A percentile compares a stretch with the other conserved stretches of the same genome.
These are phyloP conservation scores for Microchrysa polita DNA, from an alignment of 2,888 invertebrate genomes.

Conservation along the genomic window DNA sequence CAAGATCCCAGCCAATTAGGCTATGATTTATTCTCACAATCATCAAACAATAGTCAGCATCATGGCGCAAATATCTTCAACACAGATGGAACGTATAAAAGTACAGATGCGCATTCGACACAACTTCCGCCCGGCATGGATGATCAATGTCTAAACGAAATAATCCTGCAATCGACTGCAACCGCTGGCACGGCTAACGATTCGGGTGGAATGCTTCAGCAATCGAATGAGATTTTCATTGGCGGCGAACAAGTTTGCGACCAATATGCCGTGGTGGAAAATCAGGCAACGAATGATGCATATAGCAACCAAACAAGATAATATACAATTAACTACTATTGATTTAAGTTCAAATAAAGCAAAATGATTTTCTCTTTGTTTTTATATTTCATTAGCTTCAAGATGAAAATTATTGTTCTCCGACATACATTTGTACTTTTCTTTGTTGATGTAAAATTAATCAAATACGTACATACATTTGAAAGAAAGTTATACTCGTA, in stretches of 20 bases:
- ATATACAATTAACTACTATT: slow-evolving; percentile 53
- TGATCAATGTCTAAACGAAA: slow-evolving; percentile 34
- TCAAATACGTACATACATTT: too few relatives aligned
- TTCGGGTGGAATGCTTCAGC: slow-evolving; percentile 10
- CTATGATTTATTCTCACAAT: slow-evolving; percentile 46
- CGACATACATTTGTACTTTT: neutral
- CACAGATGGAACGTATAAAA: slow-evolving; percentile 15
- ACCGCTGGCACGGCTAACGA: neutral
- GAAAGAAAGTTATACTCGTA: too few relatives aligned
- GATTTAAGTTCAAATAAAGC: slow-evolving; percentile 37
- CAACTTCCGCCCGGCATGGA: neutral
- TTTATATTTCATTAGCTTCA: neutral
- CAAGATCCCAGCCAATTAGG: slow-evolving; percentile 8
- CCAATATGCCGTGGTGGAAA: slow-evolving; percentile 50
- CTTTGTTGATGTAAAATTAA: too few relatives aligned
- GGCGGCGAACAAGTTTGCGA: slow-evolving; percentile 42
- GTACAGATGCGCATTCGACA: neutral
- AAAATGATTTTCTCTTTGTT: slow-evolving; percentile 1
- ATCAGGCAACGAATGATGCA: slow-evolving; percentile 45
- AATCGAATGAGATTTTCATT: slow-evolving; percentile 5
- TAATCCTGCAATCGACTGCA: slow-evolving; percentile 24
- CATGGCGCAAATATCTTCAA: slow-evolving; percentile 26
- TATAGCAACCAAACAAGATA: slow-evolving; percentile 53
- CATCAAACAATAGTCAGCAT: slow-evolving; percentile 32
- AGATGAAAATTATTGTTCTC: slow-evolving; percentile 3